Percentiles rank a stretch among this genome's conserved stretches.
Evolutionary conservation across 1,140 invertebrate species (phyloP).

Genomic region (Holotrichia oblita): DNA sequence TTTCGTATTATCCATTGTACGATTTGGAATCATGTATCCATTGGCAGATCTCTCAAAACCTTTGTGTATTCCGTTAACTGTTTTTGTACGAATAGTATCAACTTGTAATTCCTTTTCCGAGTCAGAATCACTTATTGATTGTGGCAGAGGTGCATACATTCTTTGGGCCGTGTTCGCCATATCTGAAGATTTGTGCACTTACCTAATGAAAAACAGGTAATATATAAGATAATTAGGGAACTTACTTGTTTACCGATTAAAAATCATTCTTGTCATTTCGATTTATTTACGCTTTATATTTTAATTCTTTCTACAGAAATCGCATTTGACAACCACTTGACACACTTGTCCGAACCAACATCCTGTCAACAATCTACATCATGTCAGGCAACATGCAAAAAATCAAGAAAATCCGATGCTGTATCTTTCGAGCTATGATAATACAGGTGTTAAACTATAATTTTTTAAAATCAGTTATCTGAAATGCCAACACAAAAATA

Average conservation of each 20-base stretch:
- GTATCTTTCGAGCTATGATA: not conserved
- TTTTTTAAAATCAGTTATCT: too few species aligned
- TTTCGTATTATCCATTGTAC: conserved; percentile 40
- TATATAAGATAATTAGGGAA: not conserved
- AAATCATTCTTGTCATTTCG: not conserved
- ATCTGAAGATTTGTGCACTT: conserved; percentile 9
- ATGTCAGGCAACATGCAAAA: not conserved
- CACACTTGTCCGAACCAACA: too few species aligned
- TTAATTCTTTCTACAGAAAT: too few species aligned
- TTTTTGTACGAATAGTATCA: conserved; percentile 53
- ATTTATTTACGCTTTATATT: not conserved
- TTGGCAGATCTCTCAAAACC: conserved; percentile 41
- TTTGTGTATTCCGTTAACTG: conserved; percentile 48
- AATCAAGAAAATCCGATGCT: not conserved
- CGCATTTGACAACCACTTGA: too few species aligned
- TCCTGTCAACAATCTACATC: too few species aligned
- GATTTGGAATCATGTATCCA: conserved; percentile 32
- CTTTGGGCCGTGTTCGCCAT: conserved; percentile 59
- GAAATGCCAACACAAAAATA: too few species aligned
- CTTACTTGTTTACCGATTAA: not conserved
- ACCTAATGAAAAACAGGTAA: not conserved
- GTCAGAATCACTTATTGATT: conserved; percentile 77
- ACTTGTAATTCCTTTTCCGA: conserved; percentile 73
- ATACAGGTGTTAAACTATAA: too few species aligned
- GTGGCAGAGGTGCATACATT: conserved; percentile 75